A percentile compares a stretch with the other conserved stretches of the same genome.
These are phyloP conservation scores for Gastracanthus pulcherrimus DNA, from an alignment of 2,888 invertebrate species.

Conservation along the genomic window DNA sequence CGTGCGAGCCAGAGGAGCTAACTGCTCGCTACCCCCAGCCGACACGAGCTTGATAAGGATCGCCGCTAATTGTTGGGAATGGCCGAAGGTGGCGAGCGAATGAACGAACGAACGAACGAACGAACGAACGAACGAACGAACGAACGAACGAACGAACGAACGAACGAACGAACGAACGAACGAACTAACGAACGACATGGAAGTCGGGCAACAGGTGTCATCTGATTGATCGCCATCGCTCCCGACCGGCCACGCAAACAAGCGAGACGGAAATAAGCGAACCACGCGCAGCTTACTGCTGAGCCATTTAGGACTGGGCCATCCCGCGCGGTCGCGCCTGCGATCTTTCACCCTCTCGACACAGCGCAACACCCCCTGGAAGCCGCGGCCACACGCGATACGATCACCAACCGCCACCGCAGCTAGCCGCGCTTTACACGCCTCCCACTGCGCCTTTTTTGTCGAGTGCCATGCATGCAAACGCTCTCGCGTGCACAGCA, in stretches of 20 bases:
- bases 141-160: constrained; percentile 72
- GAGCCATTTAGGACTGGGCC: constrained; percentile 61
- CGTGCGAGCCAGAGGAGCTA: neutral
- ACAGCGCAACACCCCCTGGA: neutral
- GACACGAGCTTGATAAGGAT: constrained; percentile 70
- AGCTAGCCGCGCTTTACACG: neutral
- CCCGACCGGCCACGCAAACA: constrained; percentile 68
- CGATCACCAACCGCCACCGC: too few relatives aligned
- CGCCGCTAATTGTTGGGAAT: constrained; percentile 74
- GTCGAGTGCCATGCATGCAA: neutral
- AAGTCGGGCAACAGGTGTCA: constrained; percentile 76
- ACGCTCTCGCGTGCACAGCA: neutral
- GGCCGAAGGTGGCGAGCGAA: constrained; percentile 74
- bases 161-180: constrained; percentile 31
- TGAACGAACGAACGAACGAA: constrained; percentile 65
- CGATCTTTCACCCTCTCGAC: constrained; percentile 18
- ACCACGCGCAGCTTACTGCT: constrained; percentile 69
- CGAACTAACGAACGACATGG: neutral
- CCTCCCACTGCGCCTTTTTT: neutral
- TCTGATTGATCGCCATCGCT: constrained; percentile 76
- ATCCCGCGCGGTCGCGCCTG: neutral
- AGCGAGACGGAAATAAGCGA: constrained; percentile 68
- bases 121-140: neutral
- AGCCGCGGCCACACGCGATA: constrained; percentile 10
- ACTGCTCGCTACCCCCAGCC: neutral